These are phyloP conservation scores for Plectus sambesii DNA, from an alignment of 1,140 invertebrate species.

Conservation along the genomic window DNA sequence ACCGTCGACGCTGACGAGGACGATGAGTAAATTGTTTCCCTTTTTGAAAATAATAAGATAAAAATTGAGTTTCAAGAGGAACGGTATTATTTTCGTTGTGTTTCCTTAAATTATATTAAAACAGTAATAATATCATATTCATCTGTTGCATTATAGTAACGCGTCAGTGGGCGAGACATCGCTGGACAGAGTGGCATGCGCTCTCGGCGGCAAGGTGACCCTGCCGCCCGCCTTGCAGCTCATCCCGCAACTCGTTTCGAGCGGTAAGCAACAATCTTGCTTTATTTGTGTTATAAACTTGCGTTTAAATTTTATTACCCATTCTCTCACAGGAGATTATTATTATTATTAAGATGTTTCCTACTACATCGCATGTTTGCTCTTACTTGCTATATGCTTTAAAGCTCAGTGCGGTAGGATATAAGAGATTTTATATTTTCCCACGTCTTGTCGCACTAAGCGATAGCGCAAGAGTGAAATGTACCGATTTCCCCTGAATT, in stretches of 20 bases:
- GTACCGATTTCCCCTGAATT: no score
- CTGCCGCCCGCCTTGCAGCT: conserved; percentile 70
- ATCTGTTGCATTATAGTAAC: conserved; percentile 56
- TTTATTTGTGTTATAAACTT: conserved; percentile 4
- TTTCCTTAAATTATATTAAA: no score
- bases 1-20: conserved; percentile 70
- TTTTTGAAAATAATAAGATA: not conserved
- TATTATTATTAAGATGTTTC: no score
- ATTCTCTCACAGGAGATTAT: no score
- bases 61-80: not conserved
- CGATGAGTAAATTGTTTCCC: conserved; percentile 52
- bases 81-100: not conserved
- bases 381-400: no score
- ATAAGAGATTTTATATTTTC: no score
- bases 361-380: no score
- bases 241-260: conserved; percentile 21
- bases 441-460: no score
- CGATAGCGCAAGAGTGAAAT: no score
- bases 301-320: conserved; percentile 11
- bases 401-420: no score
- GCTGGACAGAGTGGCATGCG: conserved; percentile 86
- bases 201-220: conserved; percentile 85
- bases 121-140: conserved; percentile 13
- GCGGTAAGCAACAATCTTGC: conserved; percentile 15
- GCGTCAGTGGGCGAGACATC: conserved; percentile 88